Evolutionary conservation across 2,797 vertebrate genomes (phyloP), one percentile per base, ranked within the genome.

Genomic region (Artibeus jamaicensis): DNA sequence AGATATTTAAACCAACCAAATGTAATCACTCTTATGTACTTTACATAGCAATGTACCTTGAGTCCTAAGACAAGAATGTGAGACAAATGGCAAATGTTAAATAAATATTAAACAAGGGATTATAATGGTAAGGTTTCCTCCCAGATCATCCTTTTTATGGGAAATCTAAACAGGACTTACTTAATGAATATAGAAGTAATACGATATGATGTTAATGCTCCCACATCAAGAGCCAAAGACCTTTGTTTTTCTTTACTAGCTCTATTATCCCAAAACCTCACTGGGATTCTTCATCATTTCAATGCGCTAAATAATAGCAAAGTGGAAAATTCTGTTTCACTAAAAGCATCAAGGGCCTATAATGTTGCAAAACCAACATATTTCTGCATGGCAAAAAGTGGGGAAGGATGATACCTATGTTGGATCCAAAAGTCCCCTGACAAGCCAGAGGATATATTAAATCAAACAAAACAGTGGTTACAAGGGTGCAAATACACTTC

Each of bases 401-500:
- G n/a, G 32, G 59, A 95, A 24, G 32, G 18, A 12, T 34, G 12
- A 74, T 15, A 86, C 11, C 71, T 11, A 76, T n/a, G 19, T 44
- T 44, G 18, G 39, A 93, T 74, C 48, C 34, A 68, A 89, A 93
- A 83, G 26, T 39, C 34, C 82, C 84, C 68, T 29, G 48, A 46
- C 46, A 79, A 32, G 18, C 37, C 29, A 86, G 50, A 89, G 39
- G 77, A 70, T 8, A 39, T 9, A 53, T 85, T 81, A 65, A 89
- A 86, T 65, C 77, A 59, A 44, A 82, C 53, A 84, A 89, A 95
- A 55, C 48, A 50, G 22, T 84, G 81, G 39, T 96, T 86, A 94
- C 81, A 32, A 65, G 55, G 39, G 62, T 70, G 67, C 86, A 96
- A 96, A 85, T 82, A 85, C 95, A 86, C 62, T 70, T 74, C 39